These are phyloP conservation scores for Mamestra configurata DNA, from an alignment of 1,140 invertebrate genomes.

Conservation along the genomic window DNA sequence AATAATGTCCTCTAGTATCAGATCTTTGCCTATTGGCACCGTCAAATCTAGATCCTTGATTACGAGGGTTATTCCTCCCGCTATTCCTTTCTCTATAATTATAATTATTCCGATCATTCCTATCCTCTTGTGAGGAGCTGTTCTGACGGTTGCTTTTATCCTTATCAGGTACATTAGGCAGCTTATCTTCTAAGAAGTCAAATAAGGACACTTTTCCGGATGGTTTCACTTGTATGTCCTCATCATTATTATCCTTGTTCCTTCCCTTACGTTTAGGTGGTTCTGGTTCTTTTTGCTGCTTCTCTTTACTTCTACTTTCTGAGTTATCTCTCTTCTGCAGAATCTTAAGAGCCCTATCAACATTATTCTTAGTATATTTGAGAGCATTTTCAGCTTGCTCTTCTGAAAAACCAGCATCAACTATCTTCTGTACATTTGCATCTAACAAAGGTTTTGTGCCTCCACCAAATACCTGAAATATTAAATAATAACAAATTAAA, in stretches of 20 bases:
- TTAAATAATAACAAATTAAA: neutral
- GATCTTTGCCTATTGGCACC: slow-evolving; percentile 72
- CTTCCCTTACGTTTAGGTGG: slow-evolving; percentile 87
- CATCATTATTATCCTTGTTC: slow-evolving; percentile 88
- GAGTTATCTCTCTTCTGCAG: slow-evolving; percentile 89
- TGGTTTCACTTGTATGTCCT: slow-evolving; percentile 91
- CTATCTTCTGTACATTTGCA: slow-evolving; percentile 93
- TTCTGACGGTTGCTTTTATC: slow-evolving; percentile 77
- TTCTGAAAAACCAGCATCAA: slow-evolving; percentile 93
- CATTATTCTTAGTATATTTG: slow-evolving; percentile 92
- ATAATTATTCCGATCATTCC: slow-evolving; percentile 69
- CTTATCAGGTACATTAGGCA: slow-evolving; percentile 89
- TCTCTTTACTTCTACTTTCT: slow-evolving; percentile 83
- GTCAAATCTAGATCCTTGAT: slow-evolving; percentile 76
- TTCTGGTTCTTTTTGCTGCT: slow-evolving; percentile 78
- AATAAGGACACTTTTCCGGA: slow-evolving; percentile 95
- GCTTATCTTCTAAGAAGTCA: slow-evolving; percentile 95
- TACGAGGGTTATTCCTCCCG: slow-evolving; percentile 71
- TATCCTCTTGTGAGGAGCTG: slow-evolving; percentile 71
- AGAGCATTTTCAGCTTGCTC: slow-evolving; percentile 93
- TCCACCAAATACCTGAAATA: slow-evolving; percentile 90
- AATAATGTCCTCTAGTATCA: slow-evolving; percentile 74
- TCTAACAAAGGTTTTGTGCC: slow-evolving; percentile 92
- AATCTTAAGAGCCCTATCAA: slow-evolving; percentile 91
- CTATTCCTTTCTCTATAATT: slow-evolving; percentile 74